These are phyloP conservation scores for Okamejei kenojei DNA, from an alignment of 2,797 vertebrate genomes.

Conservation along the genomic window DNA sequence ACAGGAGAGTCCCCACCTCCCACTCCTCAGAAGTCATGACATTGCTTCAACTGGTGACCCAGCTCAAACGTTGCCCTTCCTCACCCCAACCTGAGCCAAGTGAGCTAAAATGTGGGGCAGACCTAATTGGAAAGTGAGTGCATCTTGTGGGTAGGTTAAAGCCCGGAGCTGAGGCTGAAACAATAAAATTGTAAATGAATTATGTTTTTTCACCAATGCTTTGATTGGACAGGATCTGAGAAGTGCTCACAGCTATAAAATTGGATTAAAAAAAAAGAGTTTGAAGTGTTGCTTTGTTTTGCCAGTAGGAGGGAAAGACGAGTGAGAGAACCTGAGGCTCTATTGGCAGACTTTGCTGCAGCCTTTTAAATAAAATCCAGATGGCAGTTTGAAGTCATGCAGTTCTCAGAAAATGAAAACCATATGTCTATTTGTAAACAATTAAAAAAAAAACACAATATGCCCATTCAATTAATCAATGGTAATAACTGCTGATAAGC, in stretches of 20 bases:
- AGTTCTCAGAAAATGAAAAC: slow-evolving; percentile 27
- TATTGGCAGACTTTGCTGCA: slow-evolving; percentile 11
- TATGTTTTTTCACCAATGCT: slow-evolving; percentile 3
- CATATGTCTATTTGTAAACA: slow-evolving; percentile 38
- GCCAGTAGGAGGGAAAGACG: background rate
- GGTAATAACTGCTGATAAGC: slow-evolving; percentile 23
- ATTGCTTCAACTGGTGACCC: background rate
- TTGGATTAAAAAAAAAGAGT: background rate
- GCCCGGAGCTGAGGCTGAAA: background rate
- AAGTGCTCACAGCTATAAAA: background rate
- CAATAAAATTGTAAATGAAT: background rate
- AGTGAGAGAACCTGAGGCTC: slow-evolving; percentile 5
- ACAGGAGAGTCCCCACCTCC: background rate
- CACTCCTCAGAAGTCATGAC: background rate
- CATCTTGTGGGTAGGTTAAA: too few relatives aligned
- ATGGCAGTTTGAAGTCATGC: slow-evolving; percentile 32
- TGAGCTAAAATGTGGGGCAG: background rate
- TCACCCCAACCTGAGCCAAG: background rate
- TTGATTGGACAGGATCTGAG: slow-evolving; percentile 32
- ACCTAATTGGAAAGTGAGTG: background rate
- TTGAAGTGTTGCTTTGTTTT: slow-evolving; percentile 38
- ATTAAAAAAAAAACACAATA: background rate
- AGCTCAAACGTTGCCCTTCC: background rate
- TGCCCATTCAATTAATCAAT: slow-evolving; percentile 30
- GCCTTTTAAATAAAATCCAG: slow-evolving; percentile 31